Evolutionary conservation across 1,140 invertebrate species (phyloP).

Genomic region (Hestina assimilis): DNA sequence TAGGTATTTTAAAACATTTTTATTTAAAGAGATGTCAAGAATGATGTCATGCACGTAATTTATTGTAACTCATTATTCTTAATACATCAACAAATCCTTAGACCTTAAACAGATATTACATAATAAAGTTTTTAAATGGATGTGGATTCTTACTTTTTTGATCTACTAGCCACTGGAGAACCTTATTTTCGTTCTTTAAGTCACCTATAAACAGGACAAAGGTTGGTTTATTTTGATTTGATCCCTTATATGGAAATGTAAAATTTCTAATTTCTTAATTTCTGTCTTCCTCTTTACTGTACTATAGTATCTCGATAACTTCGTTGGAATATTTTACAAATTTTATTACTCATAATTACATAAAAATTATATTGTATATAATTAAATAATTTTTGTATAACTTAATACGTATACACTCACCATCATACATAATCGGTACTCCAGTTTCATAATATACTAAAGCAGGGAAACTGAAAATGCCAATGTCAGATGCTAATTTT

Average conservation of each 20-base stretch:
- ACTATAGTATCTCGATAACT: no score
- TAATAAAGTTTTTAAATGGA: conserved; percentile 69
- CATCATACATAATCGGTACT: conserved; percentile 95
- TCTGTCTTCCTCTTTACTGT: no score
- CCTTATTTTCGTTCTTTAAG: conserved; percentile 96
- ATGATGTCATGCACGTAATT: conserved; percentile 75
- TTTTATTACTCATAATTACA: background rate
- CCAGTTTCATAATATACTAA: conserved; percentile 95
- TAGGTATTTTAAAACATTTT: conserved; percentile 56
- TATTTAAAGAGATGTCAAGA: conserved; percentile 55
- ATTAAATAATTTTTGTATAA: background rate
- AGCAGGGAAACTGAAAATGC: conserved; percentile 93
- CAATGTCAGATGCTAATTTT: conserved; percentile 92
- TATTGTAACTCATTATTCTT: conserved; percentile 48
- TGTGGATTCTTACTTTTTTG: conserved; percentile 92
- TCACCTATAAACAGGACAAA: conserved; percentile 87
- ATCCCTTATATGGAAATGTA: background rate
- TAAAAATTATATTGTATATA: background rate
- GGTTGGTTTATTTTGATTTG: background rate
- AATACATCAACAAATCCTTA: conserved; percentile 44
- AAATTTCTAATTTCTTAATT: no score
- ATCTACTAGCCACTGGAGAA: conserved; percentile 96
- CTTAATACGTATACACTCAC: conserved; percentile 79
- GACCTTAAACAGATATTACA: conserved; percentile 50
- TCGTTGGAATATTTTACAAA: no score